Base-by-base conservation (phyloP, 1,140 invertebrate species). In the Atta cephalotes region DNA sequence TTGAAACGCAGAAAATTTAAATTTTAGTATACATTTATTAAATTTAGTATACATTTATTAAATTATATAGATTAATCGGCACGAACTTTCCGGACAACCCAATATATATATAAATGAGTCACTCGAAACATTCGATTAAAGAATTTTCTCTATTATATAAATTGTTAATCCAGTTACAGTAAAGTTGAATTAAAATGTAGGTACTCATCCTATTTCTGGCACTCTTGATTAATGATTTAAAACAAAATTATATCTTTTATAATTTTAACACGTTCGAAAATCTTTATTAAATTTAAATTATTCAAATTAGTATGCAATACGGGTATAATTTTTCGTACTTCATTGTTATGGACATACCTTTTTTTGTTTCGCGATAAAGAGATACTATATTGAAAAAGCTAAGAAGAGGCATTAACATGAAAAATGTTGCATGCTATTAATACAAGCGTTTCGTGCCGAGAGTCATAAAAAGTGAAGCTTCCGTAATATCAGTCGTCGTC, bases 51-150 rank as follows among this genome's bases (percentile, higher is more conserved):
- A n/a, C n/a, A n/a, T n/a, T n/a, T n/a, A n/a, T n/a, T 25, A 25
- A 25, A 25, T 25, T 25, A 25, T 25, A 25, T 25, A 25, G 25
- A 25, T 25, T 25, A 25, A 25, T 25, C 25, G 25, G 25, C 25
- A 25, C 25, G 25, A 25, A 25, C 25, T 25, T 25, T 25, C 25
- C 25, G 25, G 25, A 25, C 25, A 25, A 25, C 25, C 25, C 25
- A 25, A 9, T 45, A 45, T 45, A 39, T 14, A 49, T 53, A 62
- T 51, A 53, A 72, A 85, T 87, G 85, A 87, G 85, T 87, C 79
- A 45, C 3, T 51, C 53, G 70, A 60, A 53, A 72, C 28, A 86
- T 80, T 88, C 53, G 58, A 82, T 77, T 56, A 21, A 87, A 45
- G 12, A 51, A 87, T 76, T 45, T 28, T 60, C 70, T 63, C 79